phyloP scores from a whole-genome alignment of 1,140 invertebrate species.

The Eriosoma lanigerum region DNA sequence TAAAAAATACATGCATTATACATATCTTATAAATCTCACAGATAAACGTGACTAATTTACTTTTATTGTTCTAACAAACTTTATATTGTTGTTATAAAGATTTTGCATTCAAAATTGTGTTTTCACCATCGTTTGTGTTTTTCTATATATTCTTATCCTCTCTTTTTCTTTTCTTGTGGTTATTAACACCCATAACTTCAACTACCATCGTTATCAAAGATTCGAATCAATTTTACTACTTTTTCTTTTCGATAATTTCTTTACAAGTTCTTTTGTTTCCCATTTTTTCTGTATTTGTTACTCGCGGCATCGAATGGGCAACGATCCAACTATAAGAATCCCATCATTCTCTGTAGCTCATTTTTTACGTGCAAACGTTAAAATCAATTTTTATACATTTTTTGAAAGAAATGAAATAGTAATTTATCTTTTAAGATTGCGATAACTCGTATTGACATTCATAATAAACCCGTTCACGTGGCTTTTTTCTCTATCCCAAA shows the following conservation, averaged over 20 bases:
- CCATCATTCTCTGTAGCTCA: neutral
- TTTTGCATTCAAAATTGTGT: neutral
- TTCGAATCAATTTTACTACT: neutral
- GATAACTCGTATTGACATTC: too few relatives aligned
- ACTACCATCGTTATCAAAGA: neutral
- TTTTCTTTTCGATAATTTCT: constrained; percentile 8
- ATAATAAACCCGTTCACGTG: too few relatives aligned
- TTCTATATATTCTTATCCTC: too few relatives aligned
- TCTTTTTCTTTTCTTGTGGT: neutral
- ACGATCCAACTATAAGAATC: constrained; percentile 19
- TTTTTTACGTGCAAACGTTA: neutral
- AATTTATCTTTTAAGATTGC: too few relatives aligned
- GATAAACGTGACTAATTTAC: too few relatives aligned
- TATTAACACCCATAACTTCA: neutral
- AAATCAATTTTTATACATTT: constrained; percentile 16
- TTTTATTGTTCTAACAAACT: too few relatives aligned
- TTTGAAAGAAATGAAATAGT: neutral
- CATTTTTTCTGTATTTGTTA: too few relatives aligned
- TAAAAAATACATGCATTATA: too few relatives aligned
- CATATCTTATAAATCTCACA: too few relatives aligned
- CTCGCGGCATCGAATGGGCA: neutral
- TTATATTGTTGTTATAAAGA: too few relatives aligned
- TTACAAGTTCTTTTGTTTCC: neutral
- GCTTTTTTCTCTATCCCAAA: too few relatives aligned
- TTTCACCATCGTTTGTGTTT: neutral